These are phyloP conservation scores for silkworm (Bombyx mori) DNA, from an alignment of 1,140 invertebrate species.

Conservation along the genomic window ASM3026992v2 NC_085127.1:10078501-10079000, in stretches of 20 bases:
- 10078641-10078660: conserved; percentile 47
- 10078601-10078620: conserved; percentile 64
- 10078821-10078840: too few species aligned
- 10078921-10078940: conserved; percentile 26
- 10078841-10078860: too few species aligned
- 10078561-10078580: conserved; percentile 64
- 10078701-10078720: conserved; percentile 17
- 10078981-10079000: conserved; percentile 60
- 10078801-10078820: too few species aligned
- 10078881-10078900: too few species aligned
- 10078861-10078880: too few species aligned
- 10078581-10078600: conserved; percentile 64
- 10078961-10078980: conserved; percentile 61
- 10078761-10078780: too few species aligned
- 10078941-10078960: conserved; percentile 38
- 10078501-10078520: conserved; percentile 46
- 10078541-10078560: conserved; percentile 60
- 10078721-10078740: neutral
- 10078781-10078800: too few species aligned
- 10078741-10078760: too few species aligned
- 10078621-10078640: conserved; percentile 16
- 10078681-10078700: conserved; percentile 36
- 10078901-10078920: too few species aligned
- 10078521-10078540: conserved; percentile 33
- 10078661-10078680: conserved; percentile 45